Conservation (phyloP, 2,888 invertebrate species). For the Caprella mutica region DNA sequence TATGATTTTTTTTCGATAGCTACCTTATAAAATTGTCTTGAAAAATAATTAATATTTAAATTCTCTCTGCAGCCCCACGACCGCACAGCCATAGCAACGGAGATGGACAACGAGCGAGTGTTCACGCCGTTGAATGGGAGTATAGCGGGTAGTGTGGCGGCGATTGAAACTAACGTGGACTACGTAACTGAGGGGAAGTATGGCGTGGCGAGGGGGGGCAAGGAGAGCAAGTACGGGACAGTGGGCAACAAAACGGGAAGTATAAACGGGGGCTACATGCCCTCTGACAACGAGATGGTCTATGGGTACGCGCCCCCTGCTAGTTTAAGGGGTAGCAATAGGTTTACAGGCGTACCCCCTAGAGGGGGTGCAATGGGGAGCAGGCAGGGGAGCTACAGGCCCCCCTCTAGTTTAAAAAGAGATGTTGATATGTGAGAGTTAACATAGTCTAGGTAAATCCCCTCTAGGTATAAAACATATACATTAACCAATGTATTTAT, state of each 20-base stretch:
- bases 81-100: constrained; percentile 30
- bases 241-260: constrained; percentile 13
- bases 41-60: too few relatives aligned
- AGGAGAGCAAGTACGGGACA: neutral
- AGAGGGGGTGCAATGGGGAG: neutral
- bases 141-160: neutral
- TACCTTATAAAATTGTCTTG: neutral
- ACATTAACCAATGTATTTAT: too few relatives aligned
- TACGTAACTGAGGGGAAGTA: constrained; percentile 6
- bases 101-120: constrained; percentile 31
- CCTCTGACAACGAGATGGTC: constrained; percentile 23
- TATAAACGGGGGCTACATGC: constrained; percentile 29
- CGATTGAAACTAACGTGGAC: neutral
- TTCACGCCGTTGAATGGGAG: constrained; percentile 22
- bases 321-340: constrained; percentile 15
- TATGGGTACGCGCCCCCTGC: constrained; percentile 21
- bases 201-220: neutral
- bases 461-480: too few relatives aligned
- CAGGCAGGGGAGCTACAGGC: too few relatives aligned
- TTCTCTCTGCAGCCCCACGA: constrained; percentile 20
- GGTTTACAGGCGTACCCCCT: neutral
- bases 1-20: neutral
- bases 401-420: constrained; percentile 6
- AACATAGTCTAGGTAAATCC: too few relatives aligned
- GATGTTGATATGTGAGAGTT: too few relatives aligned